Conservation (phyloP, 2,113 vertebrate genomes). For the Procapra przewalskii region DNA sequence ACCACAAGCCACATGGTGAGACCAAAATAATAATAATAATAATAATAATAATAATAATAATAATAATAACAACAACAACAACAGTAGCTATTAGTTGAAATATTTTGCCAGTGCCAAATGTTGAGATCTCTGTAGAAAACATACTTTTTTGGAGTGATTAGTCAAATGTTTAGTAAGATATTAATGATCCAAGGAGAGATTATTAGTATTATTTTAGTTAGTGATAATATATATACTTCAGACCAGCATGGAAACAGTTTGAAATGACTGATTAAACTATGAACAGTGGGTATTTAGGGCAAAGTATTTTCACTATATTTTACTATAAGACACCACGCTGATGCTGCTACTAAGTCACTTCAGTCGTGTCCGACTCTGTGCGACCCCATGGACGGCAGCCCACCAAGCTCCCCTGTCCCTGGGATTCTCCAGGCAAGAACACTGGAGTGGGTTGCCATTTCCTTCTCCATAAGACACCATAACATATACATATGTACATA, state of each 20-base stretch:
- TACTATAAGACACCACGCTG: neutral
- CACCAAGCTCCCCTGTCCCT: too few species aligned
- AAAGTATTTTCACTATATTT: neutral
- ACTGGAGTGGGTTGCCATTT: too few species aligned
- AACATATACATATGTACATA: neutral
- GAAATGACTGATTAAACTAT: neutral
- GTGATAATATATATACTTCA: neutral
- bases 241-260: neutral
- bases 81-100: neutral
- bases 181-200: neutral
- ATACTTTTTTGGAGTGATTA: neutral
- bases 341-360: too few species aligned
- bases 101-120: constrained; percentile 12
- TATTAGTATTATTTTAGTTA: constrained; percentile 31
- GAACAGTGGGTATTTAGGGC: neutral
- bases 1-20: neutral
- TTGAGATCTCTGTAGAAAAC: neutral
- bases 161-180: constrained; percentile 30
- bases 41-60: neutral
- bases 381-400: neutral
- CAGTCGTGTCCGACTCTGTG: too few species aligned
- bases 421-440: too few species aligned
- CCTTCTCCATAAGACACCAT: neutral
- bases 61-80: too few species aligned
- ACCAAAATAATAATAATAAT: neutral